Conservation (phyloP, 2,113 vertebrate genomes). For the Colinus virginianus region DNA sequence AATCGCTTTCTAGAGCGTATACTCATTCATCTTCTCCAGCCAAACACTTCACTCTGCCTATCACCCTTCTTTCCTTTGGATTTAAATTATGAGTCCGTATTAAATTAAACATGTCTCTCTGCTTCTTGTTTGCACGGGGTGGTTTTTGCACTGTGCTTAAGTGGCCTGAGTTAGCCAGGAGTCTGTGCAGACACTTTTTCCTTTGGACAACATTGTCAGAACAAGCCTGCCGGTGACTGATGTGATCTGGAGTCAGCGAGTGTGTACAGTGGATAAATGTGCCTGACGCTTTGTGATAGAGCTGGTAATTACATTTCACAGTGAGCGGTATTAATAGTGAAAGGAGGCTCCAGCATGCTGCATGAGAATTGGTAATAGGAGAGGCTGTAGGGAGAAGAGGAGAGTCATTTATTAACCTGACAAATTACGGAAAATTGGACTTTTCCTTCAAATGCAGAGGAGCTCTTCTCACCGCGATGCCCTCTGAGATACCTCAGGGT, state of each 20-base stretch:
- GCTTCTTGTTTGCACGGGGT: not conserved
- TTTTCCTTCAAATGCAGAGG: conserved; percentile 54
- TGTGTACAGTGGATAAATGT: conserved; percentile 78
- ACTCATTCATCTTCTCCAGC: conserved; percentile 44
- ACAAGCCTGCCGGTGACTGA: conserved; percentile 59
- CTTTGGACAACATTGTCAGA: conserved; percentile 56
- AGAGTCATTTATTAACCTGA: conserved; percentile 76
- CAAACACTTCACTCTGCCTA: conserved; percentile 27
- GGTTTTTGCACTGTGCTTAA: not conserved
- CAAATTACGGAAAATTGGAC: conserved; percentile 58
- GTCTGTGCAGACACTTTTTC: not conserved
- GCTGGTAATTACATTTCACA: conserved; percentile 81
- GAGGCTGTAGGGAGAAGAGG: conserved; percentile 57
- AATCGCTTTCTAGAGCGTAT: conserved; percentile 32
- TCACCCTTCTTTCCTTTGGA: not conserved
- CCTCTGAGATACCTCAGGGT: not conserved
- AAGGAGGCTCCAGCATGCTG: conserved; percentile 51
- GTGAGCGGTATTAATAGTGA: conserved; percentile 80
- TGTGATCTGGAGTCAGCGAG: conserved; percentile 64
- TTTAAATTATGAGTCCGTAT: not conserved
- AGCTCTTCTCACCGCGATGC: not conserved
- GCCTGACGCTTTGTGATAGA: conserved; percentile 74
- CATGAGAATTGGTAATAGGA: conserved; percentile 50
- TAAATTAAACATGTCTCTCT: not conserved
- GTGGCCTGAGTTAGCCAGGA: not conserved